These are phyloP conservation scores for Pterocles gutturalis DNA, from an alignment of 2,113 vertebrate genomes.

Conservation along the genomic window DNA sequence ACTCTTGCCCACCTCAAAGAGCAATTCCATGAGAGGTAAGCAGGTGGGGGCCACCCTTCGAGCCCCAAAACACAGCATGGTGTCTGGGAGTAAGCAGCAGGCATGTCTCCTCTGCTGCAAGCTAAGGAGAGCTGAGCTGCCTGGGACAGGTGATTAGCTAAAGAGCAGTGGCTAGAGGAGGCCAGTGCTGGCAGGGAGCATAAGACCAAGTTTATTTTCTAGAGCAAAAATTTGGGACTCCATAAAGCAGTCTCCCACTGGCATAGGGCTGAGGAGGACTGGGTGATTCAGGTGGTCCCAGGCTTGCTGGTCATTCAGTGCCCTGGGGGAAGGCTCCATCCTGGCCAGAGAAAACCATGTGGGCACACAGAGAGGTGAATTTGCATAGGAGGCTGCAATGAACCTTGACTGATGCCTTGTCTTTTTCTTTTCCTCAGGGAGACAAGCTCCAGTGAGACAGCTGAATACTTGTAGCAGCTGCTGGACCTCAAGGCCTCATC, in stretches of 20 bases:
- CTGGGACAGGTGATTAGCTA: not conserved
- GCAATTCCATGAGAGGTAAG: constrained; percentile 79
- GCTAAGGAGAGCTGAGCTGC: not conserved
- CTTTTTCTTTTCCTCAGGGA: constrained; percentile 73
- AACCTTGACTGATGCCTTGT: constrained; percentile 9
- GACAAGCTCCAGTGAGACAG: constrained; percentile 76
- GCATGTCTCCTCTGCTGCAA: not conserved
- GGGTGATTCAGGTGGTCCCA: not conserved
- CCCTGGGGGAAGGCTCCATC: not conserved
- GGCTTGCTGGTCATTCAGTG: not conserved
- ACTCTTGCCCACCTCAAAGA: constrained; percentile 78
- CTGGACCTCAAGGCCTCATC: constrained; percentile 69
- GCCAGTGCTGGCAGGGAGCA: not conserved
- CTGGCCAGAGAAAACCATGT: not conserved
- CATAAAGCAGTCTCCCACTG: not conserved
- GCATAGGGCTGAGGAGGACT: not conserved
- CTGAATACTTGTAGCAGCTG: constrained; percentile 79
- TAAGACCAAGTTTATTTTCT: not conserved
- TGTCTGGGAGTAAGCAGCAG: not conserved
- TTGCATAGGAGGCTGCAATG: not conserved
- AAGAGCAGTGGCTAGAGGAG: not conserved
- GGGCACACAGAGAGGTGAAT: not conserved
- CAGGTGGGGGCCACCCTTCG: not conserved
- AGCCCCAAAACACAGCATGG: not conserved
- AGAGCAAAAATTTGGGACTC: not conserved